Evolutionary conservation across 2,888 invertebrate genomes (phyloP).

Genomic region (Beris chalybata): DNA sequence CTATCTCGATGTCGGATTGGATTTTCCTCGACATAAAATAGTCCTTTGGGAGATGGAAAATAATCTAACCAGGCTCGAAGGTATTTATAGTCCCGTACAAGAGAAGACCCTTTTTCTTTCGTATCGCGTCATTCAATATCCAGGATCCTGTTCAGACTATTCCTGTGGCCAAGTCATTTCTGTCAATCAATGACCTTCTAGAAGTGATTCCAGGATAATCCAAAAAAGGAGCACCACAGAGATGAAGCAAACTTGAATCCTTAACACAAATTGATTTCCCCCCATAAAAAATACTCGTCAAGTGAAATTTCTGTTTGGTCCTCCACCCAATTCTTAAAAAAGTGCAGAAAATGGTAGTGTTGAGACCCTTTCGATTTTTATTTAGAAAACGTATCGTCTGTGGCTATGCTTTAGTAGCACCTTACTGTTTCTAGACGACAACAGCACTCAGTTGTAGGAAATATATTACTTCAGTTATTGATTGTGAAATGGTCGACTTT

Average conservation of each 20-base stretch:
- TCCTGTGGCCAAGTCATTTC: too few relatives aligned
- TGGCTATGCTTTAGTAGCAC: constrained; percentile 5
- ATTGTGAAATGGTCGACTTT: constrained; percentile 4
- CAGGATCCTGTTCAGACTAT: too few relatives aligned
- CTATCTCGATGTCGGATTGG: neutral
- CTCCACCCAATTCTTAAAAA: neutral
- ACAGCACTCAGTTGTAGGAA: neutral
- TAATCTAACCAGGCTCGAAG: constrained; percentile 20
- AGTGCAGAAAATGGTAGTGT: neutral
- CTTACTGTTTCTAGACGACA: neutral
- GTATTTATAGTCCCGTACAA: constrained; percentile 1
- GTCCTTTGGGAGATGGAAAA: constrained; percentile 10
- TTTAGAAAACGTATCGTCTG: constrained; percentile 13
- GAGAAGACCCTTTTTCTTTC: too few relatives aligned
- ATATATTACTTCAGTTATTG: constrained; percentile 12
- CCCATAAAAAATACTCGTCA: constrained; percentile 5
- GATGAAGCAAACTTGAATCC: neutral
- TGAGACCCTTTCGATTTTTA: constrained; percentile 11
- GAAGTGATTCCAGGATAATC: too few relatives aligned
- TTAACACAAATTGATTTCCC: constrained; percentile 20
- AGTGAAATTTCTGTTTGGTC: constrained; percentile 9
- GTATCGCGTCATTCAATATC: too few relatives aligned
- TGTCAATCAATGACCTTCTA: too few relatives aligned
- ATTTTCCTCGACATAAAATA: constrained; percentile 4
- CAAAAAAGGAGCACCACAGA: too few relatives aligned